A percentile compares a stretch with the other conserved stretches of the same genome.
These are phyloP conservation scores for Protonibea diacanthus DNA, from an alignment of 2,797 vertebrate species.

Conservation along the genomic window DNA sequence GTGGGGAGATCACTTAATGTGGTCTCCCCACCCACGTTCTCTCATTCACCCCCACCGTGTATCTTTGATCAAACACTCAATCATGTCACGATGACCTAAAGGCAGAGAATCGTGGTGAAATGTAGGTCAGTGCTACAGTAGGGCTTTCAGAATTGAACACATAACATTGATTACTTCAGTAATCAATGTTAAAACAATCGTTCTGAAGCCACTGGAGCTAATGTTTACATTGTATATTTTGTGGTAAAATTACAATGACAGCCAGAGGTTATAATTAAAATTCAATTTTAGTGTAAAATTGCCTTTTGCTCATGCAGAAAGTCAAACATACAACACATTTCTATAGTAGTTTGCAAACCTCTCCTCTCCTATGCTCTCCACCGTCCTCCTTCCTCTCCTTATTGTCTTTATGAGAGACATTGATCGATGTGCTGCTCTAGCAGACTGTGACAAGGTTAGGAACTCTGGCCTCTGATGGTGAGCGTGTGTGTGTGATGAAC, in stretches of 20 bases:
- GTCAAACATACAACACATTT: conserved; percentile 34
- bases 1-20: conserved; percentile 34
- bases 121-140: conserved; percentile 25
- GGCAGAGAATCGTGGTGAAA: conserved; percentile 36
- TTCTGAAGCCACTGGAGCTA: conserved; percentile 1
- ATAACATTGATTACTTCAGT: not conserved
- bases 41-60: conserved; percentile 15
- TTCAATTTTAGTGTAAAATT: not conserved
- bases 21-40: conserved; percentile 18
- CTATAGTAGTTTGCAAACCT: conserved; percentile 37
- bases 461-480: conserved; percentile 63
- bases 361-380: conserved; percentile 13
- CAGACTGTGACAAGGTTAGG: conserved; percentile 73
- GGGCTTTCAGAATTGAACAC: conserved; percentile 13
- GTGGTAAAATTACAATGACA: conserved; percentile 2
- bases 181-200: not conserved
- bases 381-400: conserved; percentile 45
- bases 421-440: conserved; percentile 76
- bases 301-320: conserved; percentile 4
- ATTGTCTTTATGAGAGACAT: conserved; percentile 69
- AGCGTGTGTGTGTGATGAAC: conserved; percentile 48
- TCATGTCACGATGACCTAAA: conserved; percentile 40
- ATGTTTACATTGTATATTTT: conserved; percentile 2
- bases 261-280: conserved; percentile 11
- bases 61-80: conserved; percentile 44